Conservation (phyloP, 2,888 invertebrate genomes). For the Cephus rjabovi region DNA sequence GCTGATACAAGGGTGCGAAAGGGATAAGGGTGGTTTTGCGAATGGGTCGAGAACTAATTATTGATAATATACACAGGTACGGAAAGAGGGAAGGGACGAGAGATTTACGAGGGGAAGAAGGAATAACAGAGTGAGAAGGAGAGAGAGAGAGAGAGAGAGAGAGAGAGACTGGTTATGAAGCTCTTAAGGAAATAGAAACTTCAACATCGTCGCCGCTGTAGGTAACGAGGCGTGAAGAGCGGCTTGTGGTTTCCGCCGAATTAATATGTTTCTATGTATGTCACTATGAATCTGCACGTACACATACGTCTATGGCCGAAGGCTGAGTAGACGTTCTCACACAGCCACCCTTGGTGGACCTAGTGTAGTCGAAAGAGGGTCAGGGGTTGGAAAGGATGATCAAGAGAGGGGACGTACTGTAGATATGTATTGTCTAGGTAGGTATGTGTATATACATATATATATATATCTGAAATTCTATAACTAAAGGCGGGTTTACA, state of each 20-base stretch:
- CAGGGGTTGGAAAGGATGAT: too few species aligned
- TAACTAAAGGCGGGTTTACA: too few species aligned
- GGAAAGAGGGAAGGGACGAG: background rate
- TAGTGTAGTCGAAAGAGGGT: background rate
- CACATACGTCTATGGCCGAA: background rate
- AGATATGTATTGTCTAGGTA: background rate
- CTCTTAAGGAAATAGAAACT: background rate
- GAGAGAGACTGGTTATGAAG: background rate
- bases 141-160: constrained; percentile 5
- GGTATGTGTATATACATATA: too few species aligned
- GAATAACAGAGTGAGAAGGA: constrained; percentile 16
- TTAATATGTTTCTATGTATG: background rate
- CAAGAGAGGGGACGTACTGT: background rate
- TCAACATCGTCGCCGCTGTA: background rate
- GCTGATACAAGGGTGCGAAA: background rate
- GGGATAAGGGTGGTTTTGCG: background rate
- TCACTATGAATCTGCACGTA: background rate
- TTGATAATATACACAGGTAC: background rate
- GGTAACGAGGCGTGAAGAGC: background rate
- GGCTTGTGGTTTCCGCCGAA: background rate
- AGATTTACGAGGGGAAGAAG: background rate
- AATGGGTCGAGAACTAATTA: background rate
- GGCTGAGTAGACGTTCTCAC: background rate
- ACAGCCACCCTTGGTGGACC: background rate
- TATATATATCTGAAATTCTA: background rate